A percentile compares a stretch with the other conserved stretches of the same genome.
phyloP scores from a whole-genome alignment of 2,113 vertebrate genomes.

The Todiramphus saurophagus region DNA sequence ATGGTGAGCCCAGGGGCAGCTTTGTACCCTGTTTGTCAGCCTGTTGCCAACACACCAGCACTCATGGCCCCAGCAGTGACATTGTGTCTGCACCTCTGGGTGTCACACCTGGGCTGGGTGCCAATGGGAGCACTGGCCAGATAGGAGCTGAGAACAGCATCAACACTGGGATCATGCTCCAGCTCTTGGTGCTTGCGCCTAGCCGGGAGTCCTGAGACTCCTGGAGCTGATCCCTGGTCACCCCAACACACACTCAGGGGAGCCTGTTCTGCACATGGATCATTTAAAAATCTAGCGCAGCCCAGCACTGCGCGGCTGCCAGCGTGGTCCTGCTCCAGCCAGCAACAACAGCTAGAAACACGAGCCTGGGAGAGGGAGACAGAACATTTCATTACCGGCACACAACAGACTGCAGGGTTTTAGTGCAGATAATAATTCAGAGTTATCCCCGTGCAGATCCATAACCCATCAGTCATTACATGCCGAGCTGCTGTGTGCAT shows the following conservation, averaged over 20 bases:
- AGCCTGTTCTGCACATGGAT: fast-evolving
- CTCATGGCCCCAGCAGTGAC: neutral
- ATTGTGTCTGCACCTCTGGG: fast-evolving
- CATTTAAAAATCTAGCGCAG: neutral
- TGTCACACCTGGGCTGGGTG: neutral
- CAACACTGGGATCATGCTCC: fast-evolving
- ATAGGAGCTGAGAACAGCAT: neutral
- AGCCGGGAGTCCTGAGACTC: fast-evolving
- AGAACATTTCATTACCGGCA: neutral
- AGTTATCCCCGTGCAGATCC: conserved; percentile 50
- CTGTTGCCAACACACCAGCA: fast-evolving
- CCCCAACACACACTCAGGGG: neutral
- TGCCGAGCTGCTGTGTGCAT: neutral
- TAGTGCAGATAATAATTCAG: conserved; percentile 48
- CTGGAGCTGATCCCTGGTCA: neutral
- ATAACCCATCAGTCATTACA: conserved; percentile 34
- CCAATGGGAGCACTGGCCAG: fast-evolving
- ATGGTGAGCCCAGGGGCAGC: neutral
- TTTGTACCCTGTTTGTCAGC: neutral
- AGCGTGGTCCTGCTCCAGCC: neutral
- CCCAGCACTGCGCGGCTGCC: neutral
- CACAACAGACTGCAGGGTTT: conserved; percentile 36
- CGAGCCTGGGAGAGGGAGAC: neutral
- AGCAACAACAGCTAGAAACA: neutral
- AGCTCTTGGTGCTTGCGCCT: fast-evolving